phyloP scores from a whole-genome alignment of 37 sponge, comb jelly and placozoan genomes.

The Tethya wilhelma region DNA sequence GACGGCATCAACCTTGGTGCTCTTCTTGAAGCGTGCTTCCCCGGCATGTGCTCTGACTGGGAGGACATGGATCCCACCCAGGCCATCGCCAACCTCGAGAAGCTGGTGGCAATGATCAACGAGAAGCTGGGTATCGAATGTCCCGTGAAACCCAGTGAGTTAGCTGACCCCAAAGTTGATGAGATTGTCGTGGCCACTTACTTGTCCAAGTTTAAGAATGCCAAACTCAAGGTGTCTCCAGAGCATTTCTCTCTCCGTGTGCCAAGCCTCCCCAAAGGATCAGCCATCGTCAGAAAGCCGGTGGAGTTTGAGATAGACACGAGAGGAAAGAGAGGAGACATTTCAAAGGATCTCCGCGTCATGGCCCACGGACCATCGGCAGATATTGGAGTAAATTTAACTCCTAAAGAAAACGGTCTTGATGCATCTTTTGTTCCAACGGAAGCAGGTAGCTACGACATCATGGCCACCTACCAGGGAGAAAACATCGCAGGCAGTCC shows the following conservation, averaged over 20 bases:
- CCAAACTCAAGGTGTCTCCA: slow-evolving; percentile 49
- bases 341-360: slow-evolving; percentile 43
- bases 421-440: slow-evolving; percentile 39
- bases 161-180: slow-evolving; percentile 86
- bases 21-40: slow-evolving; percentile 72
- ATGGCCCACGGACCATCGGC: slow-evolving; percentile 61
- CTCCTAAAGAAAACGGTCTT: slow-evolving; percentile 8
- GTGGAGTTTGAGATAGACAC: slow-evolving; percentile 48
- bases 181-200: slow-evolving; percentile 79
- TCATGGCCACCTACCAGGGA: slow-evolving; percentile 52
- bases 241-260: slow-evolving; percentile 42
- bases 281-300: slow-evolving; percentile 35
- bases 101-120: slow-evolving; percentile 41
- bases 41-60: slow-evolving; percentile 75
- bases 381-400: slow-evolving; percentile 36
- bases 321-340: slow-evolving; percentile 31
- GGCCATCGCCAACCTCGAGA: slow-evolving; percentile 58
- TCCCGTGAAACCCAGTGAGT: slow-evolving; percentile 55
- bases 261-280: slow-evolving; percentile 24
- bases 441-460: slow-evolving; percentile 52
- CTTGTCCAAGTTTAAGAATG: slow-evolving; percentile 67
- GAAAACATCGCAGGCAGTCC: slow-evolving; percentile 68
- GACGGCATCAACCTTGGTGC: slow-evolving; percentile 85
- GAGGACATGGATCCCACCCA: slow-evolving; percentile 61
- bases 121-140: slow-evolving; percentile 36